phyloP scores from a whole-genome alignment of 1,140 invertebrate genomes.

The Euura lappo region DNA sequence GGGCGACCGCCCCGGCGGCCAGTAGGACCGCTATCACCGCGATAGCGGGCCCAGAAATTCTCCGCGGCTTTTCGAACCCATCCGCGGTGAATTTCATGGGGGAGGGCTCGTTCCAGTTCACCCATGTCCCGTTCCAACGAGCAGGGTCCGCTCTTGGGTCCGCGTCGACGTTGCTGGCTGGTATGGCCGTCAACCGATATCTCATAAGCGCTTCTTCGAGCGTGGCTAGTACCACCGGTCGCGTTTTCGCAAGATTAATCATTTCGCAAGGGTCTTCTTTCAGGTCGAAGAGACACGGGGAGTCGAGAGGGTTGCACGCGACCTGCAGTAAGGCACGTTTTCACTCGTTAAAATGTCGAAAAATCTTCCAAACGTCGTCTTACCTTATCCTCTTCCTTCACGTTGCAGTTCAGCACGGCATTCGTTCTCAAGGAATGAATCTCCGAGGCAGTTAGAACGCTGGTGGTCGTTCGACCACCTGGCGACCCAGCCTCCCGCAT shows the following conservation, averaged over 20 bases:
- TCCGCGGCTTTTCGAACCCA: not conserved
- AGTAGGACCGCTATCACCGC: conserved; percentile 28
- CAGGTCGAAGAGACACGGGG: conserved; percentile 78
- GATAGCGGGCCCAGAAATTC: conserved; percentile 20
- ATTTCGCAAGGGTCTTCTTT: conserved; percentile 78
- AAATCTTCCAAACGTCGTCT: conserved; percentile 19
- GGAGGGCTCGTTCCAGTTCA: conserved; percentile 60
- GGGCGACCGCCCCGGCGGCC: conserved; percentile 25
- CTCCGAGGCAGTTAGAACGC: conserved; percentile 45
- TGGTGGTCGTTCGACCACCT: conserved; percentile 29
- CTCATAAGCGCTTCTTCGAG: conserved; percentile 58
- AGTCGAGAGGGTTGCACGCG: conserved; percentile 60
- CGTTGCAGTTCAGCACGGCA: conserved; percentile 55
- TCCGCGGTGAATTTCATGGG: conserved; percentile 19
- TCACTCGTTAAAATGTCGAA: conserved; percentile 24
- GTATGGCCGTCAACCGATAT: conserved; percentile 57
- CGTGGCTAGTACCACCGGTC: conserved; percentile 54
- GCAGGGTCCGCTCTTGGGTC: conserved; percentile 66
- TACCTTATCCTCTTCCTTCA: conserved; percentile 35
- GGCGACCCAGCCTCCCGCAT: conserved; percentile 23
- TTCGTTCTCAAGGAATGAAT: conserved; percentile 52
- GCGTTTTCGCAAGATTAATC: conserved; percentile 66
- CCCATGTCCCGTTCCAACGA: conserved; percentile 64
- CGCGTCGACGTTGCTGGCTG: conserved; percentile 59
- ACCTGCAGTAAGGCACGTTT: conserved; percentile 32